Evolutionary conservation across 2,797 vertebrate species (phyloP).

Genomic region (Acanthornis magna): DNA sequence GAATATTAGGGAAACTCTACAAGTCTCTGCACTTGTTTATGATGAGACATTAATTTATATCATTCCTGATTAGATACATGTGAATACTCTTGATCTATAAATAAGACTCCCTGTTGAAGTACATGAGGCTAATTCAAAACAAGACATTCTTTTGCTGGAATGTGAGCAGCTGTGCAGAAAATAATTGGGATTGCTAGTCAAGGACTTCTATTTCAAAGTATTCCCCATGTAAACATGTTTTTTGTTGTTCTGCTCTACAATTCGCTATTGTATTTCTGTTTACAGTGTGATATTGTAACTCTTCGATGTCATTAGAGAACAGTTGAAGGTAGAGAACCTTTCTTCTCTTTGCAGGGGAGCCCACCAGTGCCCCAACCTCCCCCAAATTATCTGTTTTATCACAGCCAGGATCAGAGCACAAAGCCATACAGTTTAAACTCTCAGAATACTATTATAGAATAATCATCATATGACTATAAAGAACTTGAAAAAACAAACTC

Average conservation of each 20-base stretch:
- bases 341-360: not conserved
- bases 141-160: slow-evolving; percentile 54
- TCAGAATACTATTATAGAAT: not conserved
- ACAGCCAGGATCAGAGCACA: not conserved
- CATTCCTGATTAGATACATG: slow-evolving; percentile 36
- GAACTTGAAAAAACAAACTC: not conserved
- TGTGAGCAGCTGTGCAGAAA: slow-evolving; percentile 62
- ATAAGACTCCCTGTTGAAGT: slow-evolving; percentile 6
- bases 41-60: slow-evolving; percentile 42
- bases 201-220: slow-evolving; percentile 26
- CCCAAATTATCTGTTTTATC: not conserved
- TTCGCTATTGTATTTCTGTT: not conserved
- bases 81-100: slow-evolving; percentile 43
- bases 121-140: slow-evolving; percentile 27
- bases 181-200: slow-evolving; percentile 48
- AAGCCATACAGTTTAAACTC: not conserved
- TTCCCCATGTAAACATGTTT: not conserved
- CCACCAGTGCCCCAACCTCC: not conserved
- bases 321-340: not conserved
- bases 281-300: not conserved
- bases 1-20: not conserved
- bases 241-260: not conserved
- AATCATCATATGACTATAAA: not conserved
- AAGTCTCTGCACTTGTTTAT: slow-evolving; percentile 20
- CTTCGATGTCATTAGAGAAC: not conserved